Conservation (phyloP, 2,797 vertebrate genomes). For the Molossus alvarezi region DNA sequence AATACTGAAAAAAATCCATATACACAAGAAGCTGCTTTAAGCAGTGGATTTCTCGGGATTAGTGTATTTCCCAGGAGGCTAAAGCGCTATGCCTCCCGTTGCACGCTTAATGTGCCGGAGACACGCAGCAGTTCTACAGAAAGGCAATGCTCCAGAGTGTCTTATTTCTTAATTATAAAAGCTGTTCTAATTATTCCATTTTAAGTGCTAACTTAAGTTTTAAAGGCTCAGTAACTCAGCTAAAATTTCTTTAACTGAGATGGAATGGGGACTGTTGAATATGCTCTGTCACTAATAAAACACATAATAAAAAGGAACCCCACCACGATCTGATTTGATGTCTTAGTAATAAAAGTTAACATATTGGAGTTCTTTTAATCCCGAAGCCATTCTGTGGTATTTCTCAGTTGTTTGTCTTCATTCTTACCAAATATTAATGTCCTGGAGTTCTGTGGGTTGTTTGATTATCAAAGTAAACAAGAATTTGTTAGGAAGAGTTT, state of each 20-base stretch:
- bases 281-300: conserved; percentile 36
- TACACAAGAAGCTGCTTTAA: conserved; percentile 66
- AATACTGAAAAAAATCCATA: conserved; percentile 54
- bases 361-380: background rate
- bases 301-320: background rate
- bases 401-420: background rate
- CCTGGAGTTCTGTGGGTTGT: background rate
- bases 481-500: background rate
- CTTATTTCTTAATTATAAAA: conserved; percentile 86
- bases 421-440: background rate
- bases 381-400: background rate
- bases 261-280: background rate
- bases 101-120: conserved; percentile 82
- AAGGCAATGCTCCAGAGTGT: conserved; percentile 81
- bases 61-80: conserved; percentile 84
- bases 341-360: conserved; percentile 16
- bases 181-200: conserved; percentile 85
- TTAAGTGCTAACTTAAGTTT: conserved; percentile 85
- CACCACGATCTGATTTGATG: background rate
- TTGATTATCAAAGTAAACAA: background rate
- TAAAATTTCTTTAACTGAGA: conserved; percentile 67
- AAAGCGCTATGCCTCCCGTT: conserved; percentile 83
- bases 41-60: conserved; percentile 84
- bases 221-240: conserved; percentile 58
- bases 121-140: conserved; percentile 84